Percentiles rank a stretch among this genome's conserved stretches.
Evolutionary conservation across 2,888 invertebrate genomes (phyloP).

Genomic region (Tetanocera ferruginea): DNA sequence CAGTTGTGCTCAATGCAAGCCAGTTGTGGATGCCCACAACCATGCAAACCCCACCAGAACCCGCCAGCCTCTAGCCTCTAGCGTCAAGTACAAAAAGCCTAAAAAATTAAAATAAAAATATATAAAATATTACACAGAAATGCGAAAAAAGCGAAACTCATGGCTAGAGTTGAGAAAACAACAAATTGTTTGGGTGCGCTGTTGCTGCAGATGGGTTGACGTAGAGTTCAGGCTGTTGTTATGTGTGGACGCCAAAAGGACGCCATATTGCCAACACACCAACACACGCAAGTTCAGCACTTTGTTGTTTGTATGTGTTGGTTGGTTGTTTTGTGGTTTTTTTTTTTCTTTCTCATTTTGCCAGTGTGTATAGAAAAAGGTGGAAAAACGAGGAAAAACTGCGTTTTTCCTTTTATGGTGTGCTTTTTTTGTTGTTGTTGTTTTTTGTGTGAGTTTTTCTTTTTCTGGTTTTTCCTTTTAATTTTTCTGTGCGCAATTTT

Average conservation of each 20-base stretch:
- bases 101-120: slow-evolving; percentile 19
- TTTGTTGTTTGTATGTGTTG: slow-evolving; percentile 2
- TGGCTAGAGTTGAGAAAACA: neutral
- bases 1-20: slow-evolving; percentile 48
- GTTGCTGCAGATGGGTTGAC: neutral
- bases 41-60: neutral
- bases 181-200: neutral
- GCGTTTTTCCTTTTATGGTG: slow-evolving; percentile 37
- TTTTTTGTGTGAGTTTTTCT: slow-evolving; percentile 25
- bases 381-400: slow-evolving; percentile 42
- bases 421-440: slow-evolving; percentile 15
- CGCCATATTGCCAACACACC: neutral
- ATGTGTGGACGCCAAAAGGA: neutral
- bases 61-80: neutral
- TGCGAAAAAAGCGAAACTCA: slow-evolving; percentile 1
- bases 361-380: slow-evolving; percentile 46
- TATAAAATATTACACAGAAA: neutral
- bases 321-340: slow-evolving; percentile 13
- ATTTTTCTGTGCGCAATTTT: slow-evolving; percentile 66
- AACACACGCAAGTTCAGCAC: neutral
- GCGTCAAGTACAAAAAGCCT: slow-evolving; percentile 10
- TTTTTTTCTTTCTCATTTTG: neutral
- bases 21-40: neutral
- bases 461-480: slow-evolving; percentile 43
- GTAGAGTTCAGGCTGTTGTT: neutral